Evolutionary conservation across 2,888 invertebrate species (phyloP).

Genomic region (Saturnia pavonia): DNA sequence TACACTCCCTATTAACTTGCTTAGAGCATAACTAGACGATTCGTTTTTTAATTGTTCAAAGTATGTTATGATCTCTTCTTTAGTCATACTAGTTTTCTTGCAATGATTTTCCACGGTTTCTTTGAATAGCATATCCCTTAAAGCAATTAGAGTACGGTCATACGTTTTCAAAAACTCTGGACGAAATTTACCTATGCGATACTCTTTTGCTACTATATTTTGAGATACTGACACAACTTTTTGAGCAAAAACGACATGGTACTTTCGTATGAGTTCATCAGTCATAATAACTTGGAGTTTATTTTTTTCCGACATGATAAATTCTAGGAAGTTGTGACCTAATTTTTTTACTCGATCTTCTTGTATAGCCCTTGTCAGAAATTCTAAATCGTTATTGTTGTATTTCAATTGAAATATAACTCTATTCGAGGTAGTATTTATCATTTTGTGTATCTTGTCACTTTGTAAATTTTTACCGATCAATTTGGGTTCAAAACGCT

Average conservation of each 20-base stretch:
- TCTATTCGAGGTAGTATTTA: constrained; percentile 17
- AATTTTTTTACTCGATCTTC: constrained; percentile 19
- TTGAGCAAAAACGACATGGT: constrained; percentile 21
- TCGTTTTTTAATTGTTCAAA: constrained; percentile 18
- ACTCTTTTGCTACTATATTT: constrained; percentile 3
- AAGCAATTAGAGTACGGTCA: constrained; percentile 11
- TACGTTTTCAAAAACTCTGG: constrained; percentile 19
- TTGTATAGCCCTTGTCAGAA: constrained; percentile 14
- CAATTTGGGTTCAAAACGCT: constrained; percentile 16
- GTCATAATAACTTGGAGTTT: constrained; percentile 21
- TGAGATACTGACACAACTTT: constrained; percentile 15
- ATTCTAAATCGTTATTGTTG: constrained; percentile 17
- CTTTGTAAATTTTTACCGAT: constrained; percentile 16
- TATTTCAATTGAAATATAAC: constrained; percentile 23
- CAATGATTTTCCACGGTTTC: constrained; percentile 19
- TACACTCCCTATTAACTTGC: constrained; percentile 20
- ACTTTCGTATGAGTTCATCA: constrained; percentile 21
- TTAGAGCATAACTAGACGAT: constrained; percentile 17
- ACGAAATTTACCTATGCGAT: constrained; percentile 15
- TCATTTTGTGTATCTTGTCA: constrained; percentile 18
- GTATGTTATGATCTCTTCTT: constrained; percentile 12
- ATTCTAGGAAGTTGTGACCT: constrained; percentile 19
- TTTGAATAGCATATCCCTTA: constrained; percentile 20
- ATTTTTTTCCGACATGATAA: constrained; percentile 20
- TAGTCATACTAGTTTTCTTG: constrained; percentile 14